Percentiles rank a stretch among this genome's conserved stretches.
phyloP scores from a whole-genome alignment of 2,888 invertebrate species.

The Phyllotreta striolata region DNA sequence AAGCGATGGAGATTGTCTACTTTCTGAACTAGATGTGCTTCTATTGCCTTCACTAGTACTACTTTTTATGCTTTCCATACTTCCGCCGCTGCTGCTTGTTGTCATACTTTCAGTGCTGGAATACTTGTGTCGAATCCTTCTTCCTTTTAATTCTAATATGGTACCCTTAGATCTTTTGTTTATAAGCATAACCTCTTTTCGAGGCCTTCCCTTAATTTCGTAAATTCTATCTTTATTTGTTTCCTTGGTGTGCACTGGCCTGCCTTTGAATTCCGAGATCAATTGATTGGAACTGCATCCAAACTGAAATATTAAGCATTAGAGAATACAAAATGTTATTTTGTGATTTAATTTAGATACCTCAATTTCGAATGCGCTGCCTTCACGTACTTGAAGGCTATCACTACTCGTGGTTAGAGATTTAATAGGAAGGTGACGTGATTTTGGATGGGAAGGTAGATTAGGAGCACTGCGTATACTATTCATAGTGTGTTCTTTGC shows the following conservation, averaged over 20 bases:
- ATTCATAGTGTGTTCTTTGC: conserved; percentile 72
- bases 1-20: conserved; percentile 81
- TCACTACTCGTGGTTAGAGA: conserved; percentile 70
- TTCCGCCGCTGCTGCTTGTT: conserved; percentile 85
- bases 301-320: conserved; percentile 41
- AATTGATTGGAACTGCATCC: conserved; percentile 49
- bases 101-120: conserved; percentile 89
- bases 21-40: conserved; percentile 86
- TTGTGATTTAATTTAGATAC: neutral
- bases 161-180: conserved; percentile 54
- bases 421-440: conserved; percentile 77
- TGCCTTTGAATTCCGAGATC: conserved; percentile 69
- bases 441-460: conserved; percentile 72
- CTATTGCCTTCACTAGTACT: conserved; percentile 88
- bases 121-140: conserved; percentile 70
- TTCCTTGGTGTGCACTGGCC: conserved; percentile 64
- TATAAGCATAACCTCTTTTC: conserved; percentile 58
- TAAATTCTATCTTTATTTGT: conserved; percentile 66
- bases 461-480: conserved; percentile 85
- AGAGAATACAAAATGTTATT: neutral
- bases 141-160: conserved; percentile 67
- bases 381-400: conserved; percentile 57
- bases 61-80: conserved; percentile 87
- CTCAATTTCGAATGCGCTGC: conserved; percentile 56
- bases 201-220: conserved; percentile 76